These are phyloP conservation scores for Hippasteria phrygiana DNA, from an alignment of 53 echinoderm and acorn worm genomes.

Conservation along the genomic window DNA sequence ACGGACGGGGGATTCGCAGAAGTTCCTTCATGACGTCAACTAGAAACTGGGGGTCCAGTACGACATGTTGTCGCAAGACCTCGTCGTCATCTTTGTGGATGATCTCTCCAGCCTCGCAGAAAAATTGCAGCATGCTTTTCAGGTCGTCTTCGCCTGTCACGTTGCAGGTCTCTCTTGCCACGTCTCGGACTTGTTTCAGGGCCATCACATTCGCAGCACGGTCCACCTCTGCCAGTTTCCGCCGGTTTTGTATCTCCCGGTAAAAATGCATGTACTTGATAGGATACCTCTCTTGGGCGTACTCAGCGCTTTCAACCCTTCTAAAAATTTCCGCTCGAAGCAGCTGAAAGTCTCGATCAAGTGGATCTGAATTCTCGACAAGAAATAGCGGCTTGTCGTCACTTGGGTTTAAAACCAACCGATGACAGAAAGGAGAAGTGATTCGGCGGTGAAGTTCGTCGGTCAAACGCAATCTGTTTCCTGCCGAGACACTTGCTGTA, in stretches of 20 bases:
- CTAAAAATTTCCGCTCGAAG: conserved; percentile 39
- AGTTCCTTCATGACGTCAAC: conserved; percentile 34
- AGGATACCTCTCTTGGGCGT: conserved; percentile 5
- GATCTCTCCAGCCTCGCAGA: too few relatives aligned
- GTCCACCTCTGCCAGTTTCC: too few relatives aligned
- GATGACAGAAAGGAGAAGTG: conserved; percentile 9
- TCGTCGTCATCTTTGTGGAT: too few relatives aligned
- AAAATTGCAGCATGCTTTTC: conserved; percentile 14
- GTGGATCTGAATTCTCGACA: conserved; percentile 43
- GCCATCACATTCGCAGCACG: too few relatives aligned
- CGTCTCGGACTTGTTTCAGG: not conserved
- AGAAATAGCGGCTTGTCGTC: too few relatives aligned
- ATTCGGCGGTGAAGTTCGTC: conserved; percentile 3
- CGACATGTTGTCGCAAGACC: too few relatives aligned
- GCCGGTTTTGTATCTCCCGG: conserved; percentile 3
- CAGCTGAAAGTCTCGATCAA: conserved; percentile 14
- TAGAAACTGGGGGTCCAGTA: conserved; percentile 40
- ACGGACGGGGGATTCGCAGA: not conserved
- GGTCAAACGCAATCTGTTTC: not conserved
- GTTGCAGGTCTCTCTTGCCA: not conserved
- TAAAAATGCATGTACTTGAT: conserved; percentile 48
- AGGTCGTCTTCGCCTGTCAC: not conserved
- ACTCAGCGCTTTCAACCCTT: conserved; percentile 2
- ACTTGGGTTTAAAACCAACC: too few relatives aligned
- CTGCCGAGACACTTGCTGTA: conserved; percentile 15